These are phyloP conservation scores for Aricia artaxerxes DNA, from an alignment of 2,888 invertebrate genomes.

Conservation along the genomic window DNA sequence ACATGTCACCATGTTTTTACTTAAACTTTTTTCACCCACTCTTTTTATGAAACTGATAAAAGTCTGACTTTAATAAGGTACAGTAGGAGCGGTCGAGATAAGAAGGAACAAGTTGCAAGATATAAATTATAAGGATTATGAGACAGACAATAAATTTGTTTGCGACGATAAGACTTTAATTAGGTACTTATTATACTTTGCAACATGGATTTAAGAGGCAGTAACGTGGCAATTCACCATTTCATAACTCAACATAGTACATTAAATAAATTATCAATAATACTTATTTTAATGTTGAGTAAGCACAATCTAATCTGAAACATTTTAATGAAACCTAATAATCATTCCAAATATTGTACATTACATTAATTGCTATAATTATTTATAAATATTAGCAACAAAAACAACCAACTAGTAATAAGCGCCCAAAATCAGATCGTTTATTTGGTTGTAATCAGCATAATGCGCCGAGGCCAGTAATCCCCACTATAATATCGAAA, in stretches of 20 bases:
- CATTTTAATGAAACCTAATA: not conserved
- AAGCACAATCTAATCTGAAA: not conserved
- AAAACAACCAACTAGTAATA: constrained; percentile 34
- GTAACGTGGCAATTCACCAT: too few species aligned
- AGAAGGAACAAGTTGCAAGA: constrained; percentile 49
- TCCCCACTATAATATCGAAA: constrained; percentile 51
- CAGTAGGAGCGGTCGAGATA: constrained; percentile 56
- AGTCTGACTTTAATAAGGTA: constrained; percentile 49
- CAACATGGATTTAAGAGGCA: not conserved
- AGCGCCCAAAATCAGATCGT: constrained; percentile 37
- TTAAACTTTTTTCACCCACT: constrained; percentile 39
- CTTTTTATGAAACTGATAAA: constrained; percentile 47
- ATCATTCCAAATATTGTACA: not conserved
- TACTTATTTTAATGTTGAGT: too few species aligned
- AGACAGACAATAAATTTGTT: constrained; percentile 54
- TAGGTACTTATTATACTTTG: constrained; percentile 32
- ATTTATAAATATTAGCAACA: not conserved
- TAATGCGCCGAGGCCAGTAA: constrained; percentile 39
- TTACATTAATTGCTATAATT: not conserved
- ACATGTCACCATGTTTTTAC: constrained; percentile 36
- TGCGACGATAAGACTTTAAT: constrained; percentile 40
- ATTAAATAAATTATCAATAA: not conserved
- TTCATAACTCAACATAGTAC: too few species aligned
- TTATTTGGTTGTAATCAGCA: constrained; percentile 46
- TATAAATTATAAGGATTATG: constrained; percentile 60